Percentiles rank a stretch among this genome's conserved stretches.
Evolutionary conservation across 2,888 invertebrate species (phyloP).

Genomic region (Drosophila mettleri): DNA sequence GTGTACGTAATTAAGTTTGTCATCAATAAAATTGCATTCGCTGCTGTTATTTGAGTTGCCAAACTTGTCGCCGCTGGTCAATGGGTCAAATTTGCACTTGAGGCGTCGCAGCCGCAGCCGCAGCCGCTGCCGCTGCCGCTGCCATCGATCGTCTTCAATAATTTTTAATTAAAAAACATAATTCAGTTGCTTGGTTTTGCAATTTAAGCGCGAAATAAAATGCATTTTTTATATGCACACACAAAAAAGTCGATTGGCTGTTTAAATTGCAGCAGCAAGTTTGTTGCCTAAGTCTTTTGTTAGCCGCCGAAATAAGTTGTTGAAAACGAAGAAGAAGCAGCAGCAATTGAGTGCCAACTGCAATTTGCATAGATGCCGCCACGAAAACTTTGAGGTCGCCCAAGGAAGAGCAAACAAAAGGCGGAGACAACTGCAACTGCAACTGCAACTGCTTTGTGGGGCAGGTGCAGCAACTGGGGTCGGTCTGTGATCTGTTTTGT

Average conservation of each 20-base stretch:
- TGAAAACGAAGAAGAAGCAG: background rate
- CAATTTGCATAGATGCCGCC: constrained; percentile 10
- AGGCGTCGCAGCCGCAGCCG: constrained; percentile 17
- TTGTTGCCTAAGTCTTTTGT: constrained; percentile 69
- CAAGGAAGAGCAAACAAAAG: constrained; percentile 21
- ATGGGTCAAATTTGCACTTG: constrained; percentile 64
- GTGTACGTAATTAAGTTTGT: constrained; percentile 61
- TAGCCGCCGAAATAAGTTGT: constrained; percentile 32
- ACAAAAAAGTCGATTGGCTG: constrained; percentile 2
- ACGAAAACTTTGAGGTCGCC: constrained; percentile 4
- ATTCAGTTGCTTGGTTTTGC: constrained; percentile 62
- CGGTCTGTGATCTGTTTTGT: constrained; percentile 25
- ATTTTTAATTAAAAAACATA: constrained; percentile 72
- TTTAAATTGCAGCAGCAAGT: constrained; percentile 53
- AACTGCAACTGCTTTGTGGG: background rate
- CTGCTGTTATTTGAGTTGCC: constrained; percentile 51
- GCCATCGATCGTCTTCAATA: constrained; percentile 51
- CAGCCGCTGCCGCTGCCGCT: background rate
- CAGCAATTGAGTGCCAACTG: background rate
- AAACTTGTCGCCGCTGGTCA: constrained; percentile 72
- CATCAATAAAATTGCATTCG: constrained; percentile 64
- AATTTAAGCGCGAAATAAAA: constrained; percentile 61
- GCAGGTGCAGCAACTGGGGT: constrained; percentile 40
- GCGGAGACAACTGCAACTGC: background rate
- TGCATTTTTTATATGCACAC: constrained; percentile 45